phyloP scores from a whole-genome alignment of 2,888 invertebrate genomes.

The Euplagia quadripunctaria region DNA sequence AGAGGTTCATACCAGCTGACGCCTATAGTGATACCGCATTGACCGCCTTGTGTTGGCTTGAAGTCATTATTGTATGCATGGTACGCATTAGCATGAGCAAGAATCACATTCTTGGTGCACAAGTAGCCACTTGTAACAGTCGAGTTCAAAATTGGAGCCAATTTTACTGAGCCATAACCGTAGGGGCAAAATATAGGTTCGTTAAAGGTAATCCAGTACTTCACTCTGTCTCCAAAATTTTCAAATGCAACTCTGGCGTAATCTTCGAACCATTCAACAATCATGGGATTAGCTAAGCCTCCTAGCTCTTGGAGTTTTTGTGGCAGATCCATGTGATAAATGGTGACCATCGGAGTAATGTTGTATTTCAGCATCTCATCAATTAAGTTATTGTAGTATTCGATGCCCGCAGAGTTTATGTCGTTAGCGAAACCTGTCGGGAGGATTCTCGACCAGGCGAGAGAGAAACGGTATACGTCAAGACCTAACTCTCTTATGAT shows the following conservation, averaged over 20 bases:
- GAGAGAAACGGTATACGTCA: constrained; percentile 83
- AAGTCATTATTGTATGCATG: constrained; percentile 70
- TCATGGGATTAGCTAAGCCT: constrained; percentile 75
- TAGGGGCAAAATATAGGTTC: constrained; percentile 76
- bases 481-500: constrained; percentile 76
- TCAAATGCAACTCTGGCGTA: constrained; percentile 76
- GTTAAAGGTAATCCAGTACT: constrained; percentile 87
- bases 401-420: constrained; percentile 87
- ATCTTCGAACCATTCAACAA: constrained; percentile 76
- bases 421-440: constrained; percentile 70
- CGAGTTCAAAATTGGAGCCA: constrained; percentile 67
- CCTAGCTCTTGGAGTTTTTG: constrained; percentile 83
- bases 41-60: constrained; percentile 53
- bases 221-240: constrained; percentile 79
- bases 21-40: constrained; percentile 40
- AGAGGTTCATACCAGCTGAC: constrained; percentile 53
- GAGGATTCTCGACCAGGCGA: constrained; percentile 83
- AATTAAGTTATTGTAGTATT: constrained; percentile 89
- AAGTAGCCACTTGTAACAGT: constrained; percentile 79
- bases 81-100: constrained; percentile 85
- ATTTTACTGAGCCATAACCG: constrained; percentile 72
- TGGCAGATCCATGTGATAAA: constrained; percentile 85
- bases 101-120: constrained; percentile 77
- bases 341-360: constrained; percentile 87
- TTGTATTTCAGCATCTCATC: constrained; percentile 86